Conservation (phyloP, 2,888 invertebrate genomes). For the Amphimallon solstitiale region DNA sequence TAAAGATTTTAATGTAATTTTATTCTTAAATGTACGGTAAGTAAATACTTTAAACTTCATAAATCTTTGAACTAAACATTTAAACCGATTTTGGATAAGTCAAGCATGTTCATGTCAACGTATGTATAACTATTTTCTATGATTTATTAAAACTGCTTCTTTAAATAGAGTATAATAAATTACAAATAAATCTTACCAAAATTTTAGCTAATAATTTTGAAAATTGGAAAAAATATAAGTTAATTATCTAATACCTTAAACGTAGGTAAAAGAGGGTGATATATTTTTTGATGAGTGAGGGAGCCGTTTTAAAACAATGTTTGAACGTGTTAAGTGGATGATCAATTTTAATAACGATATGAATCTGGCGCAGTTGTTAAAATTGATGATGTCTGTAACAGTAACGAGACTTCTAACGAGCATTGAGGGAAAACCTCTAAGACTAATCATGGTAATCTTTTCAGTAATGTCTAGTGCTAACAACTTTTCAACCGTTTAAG, state of each 20-base stretch:
- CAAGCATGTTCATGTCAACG: too few species aligned
- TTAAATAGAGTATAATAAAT: too few species aligned
- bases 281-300: constrained; percentile 40
- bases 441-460: constrained; percentile 63
- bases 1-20: too few species aligned
- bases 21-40: too few species aligned
- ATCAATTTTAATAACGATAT: constrained; percentile 60
- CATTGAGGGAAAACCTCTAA: constrained; percentile 62
- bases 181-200: too few species aligned
- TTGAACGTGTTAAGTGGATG: constrained; percentile 54
- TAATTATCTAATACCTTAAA: constrained; percentile 30
- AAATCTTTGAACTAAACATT: too few species aligned
- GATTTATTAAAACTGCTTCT: too few species aligned
- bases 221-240: background rate
- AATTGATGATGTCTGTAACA: constrained; percentile 62
- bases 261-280: constrained; percentile 37
- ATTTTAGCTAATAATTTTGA: too few species aligned
- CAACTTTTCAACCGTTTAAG: constrained; percentile 65
- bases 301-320: constrained; percentile 52
- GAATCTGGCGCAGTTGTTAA: constrained; percentile 58
- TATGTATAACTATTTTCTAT: too few species aligned
- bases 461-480: constrained; percentile 63
- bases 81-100: too few species aligned
- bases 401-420: constrained; percentile 60
- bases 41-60: too few species aligned